These are phyloP conservation scores for Ara ararauna DNA, from an alignment of 2,797 vertebrate species.

Conservation along the genomic window DNA sequence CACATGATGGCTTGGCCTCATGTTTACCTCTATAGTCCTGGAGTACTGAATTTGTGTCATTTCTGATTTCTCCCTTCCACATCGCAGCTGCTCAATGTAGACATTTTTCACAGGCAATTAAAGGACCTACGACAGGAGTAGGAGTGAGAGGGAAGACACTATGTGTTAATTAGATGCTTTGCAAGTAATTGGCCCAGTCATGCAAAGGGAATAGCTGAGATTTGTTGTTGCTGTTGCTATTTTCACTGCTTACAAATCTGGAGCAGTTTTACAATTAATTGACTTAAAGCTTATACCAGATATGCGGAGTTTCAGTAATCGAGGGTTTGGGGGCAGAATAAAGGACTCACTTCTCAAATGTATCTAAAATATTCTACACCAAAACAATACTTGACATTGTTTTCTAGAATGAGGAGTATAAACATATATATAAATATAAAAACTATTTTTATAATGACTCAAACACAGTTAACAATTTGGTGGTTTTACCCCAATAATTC, in stretches of 20 bases:
- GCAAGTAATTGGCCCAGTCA: not conserved
- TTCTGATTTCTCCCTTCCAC: not conserved
- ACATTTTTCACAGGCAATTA: constrained; percentile 8
- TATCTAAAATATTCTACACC: not conserved
- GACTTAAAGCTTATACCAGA: not conserved
- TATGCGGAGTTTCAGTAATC: not conserved
- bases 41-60: not conserved
- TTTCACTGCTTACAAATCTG: not conserved
- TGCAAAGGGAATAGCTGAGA: not conserved
- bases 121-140: not conserved
- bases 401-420: not conserved
- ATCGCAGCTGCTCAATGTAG: rapidly evolving
- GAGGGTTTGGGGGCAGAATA: not conserved
- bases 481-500: not conserved
- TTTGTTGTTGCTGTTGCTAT: not conserved
- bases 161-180: not conserved
- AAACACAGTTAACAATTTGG: not conserved
- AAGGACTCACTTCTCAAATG: not conserved
- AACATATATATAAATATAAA: not conserved
- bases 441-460: not conserved
- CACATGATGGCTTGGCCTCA: not conserved
- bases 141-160: not conserved
- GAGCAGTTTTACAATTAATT: not conserved
- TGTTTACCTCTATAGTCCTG: not conserved
- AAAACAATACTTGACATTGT: not conserved